phyloP scores from a whole-genome alignment of 2,113 vertebrate genomes.

The Irena cyanogastra region DNA sequence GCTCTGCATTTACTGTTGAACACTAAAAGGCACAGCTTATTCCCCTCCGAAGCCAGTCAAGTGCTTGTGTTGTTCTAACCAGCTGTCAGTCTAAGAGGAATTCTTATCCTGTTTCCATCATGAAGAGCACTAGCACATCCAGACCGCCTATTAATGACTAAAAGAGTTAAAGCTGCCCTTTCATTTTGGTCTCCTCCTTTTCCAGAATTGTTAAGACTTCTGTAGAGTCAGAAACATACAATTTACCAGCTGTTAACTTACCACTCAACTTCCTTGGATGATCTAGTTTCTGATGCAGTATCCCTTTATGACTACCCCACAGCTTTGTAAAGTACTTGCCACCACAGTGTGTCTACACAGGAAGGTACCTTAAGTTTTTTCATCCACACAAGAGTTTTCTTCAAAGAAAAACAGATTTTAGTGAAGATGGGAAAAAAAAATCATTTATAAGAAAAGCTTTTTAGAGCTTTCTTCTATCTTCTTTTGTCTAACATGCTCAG shows the following conservation, averaged over 20 bases:
- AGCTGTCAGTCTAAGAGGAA: neutral
- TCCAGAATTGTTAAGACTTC: neutral
- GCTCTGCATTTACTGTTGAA: neutral
- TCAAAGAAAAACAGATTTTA: neutral
- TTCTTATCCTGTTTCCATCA: neutral
- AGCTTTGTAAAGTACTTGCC: neutral
- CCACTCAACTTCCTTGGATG: neutral
- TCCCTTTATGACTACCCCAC: neutral
- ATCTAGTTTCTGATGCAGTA: neutral
- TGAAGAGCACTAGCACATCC: neutral
- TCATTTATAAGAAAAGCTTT: neutral
- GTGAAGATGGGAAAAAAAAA: neutral
- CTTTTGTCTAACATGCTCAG: neutral
- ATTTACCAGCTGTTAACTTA: neutral
- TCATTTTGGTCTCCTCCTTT: neutral
- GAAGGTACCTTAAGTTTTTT: neutral
- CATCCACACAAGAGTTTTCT: neutral
- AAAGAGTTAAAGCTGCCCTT: neutral
- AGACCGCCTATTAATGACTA: neutral
- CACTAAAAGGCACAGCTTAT: neutral
- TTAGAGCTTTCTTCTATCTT: neutral
- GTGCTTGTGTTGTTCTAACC: neutral
- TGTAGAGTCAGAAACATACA: neutral
- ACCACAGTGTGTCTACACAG: neutral
- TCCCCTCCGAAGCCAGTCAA: neutral